Evolutionary conservation across 2,888 invertebrate species (phyloP).

Genomic region (Cheilosia variabilis): DNA sequence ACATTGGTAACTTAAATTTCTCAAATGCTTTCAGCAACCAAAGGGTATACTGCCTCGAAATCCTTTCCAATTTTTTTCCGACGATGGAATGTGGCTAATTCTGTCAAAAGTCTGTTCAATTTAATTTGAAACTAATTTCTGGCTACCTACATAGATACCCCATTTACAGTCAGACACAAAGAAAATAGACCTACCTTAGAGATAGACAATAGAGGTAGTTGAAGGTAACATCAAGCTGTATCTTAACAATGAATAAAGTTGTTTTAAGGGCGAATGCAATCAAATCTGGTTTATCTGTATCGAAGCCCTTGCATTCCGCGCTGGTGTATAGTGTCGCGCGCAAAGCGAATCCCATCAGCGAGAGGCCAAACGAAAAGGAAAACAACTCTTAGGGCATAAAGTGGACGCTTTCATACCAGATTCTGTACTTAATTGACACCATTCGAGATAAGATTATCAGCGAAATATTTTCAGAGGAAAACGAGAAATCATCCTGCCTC

Average conservation of each 20-base stretch:
- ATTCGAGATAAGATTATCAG: slow-evolving; percentile 77
- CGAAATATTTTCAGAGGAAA: slow-evolving; percentile 76
- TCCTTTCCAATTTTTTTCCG: background rate
- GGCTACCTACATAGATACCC: background rate
- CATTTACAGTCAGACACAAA: background rate
- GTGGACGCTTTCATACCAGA: slow-evolving; percentile 76
- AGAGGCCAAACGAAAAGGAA: slow-evolving; percentile 43
- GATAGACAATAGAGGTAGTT: background rate
- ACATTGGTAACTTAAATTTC: slow-evolving; percentile 76
- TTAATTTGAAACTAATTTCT: slow-evolving; percentile 48
- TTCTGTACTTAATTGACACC: slow-evolving; percentile 77
- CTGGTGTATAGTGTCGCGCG: slow-evolving; percentile 3
- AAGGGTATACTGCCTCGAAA: slow-evolving; percentile 1
- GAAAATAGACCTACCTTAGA: slow-evolving; percentile 12
- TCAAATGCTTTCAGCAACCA: slow-evolving; percentile 68
- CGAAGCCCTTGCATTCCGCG: slow-evolving; percentile 49
- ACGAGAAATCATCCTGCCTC: slow-evolving; percentile 75
- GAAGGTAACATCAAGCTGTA: background rate
- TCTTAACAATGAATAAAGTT: slow-evolving; percentile 36
- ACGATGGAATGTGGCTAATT: slow-evolving; percentile 25
- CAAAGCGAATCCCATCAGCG: slow-evolving; percentile 14
- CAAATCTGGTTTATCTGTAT: slow-evolving; percentile 67
- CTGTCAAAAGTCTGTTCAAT: slow-evolving; percentile 1
- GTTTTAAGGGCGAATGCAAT: slow-evolving; percentile 51
- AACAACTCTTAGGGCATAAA: slow-evolving; percentile 69